phyloP scores from a whole-genome alignment of 2,797 vertebrate genomes.

The Steatocranus sp. region DNA sequence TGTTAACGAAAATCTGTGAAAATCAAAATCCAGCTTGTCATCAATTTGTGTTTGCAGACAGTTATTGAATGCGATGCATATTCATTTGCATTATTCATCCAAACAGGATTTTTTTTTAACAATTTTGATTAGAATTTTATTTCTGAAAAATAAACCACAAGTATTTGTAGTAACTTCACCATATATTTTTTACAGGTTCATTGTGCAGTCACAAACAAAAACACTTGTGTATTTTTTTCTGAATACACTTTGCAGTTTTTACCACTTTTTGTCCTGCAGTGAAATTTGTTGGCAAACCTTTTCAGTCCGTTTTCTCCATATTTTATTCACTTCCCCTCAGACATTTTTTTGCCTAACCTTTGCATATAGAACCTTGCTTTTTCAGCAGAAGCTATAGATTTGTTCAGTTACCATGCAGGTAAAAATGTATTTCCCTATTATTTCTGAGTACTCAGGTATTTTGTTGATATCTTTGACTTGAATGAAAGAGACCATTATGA shows the following conservation, averaged over 20 bases:
- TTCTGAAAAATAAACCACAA: background rate
- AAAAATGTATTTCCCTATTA: background rate
- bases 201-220: background rate
- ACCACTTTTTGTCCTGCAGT: background rate
- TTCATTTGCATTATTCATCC: background rate
- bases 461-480: constrained; percentile 6
- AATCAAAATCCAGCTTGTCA: background rate
- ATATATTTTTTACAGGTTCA: background rate
- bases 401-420: background rate
- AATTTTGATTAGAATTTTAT: background rate
- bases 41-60: background rate
- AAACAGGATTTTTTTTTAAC: background rate
- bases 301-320: background rate
- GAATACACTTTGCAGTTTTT: background rate
- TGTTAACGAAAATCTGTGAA: background rate
- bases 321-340: background rate
- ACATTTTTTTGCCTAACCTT: background rate
- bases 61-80: background rate
- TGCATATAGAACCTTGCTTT: background rate
- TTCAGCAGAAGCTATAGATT: background rate
- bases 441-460: background rate
- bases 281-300: background rate
- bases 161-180: background rate
- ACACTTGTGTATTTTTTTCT: background rate
- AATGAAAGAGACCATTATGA: constrained; percentile 29